Evolutionary conservation across 2,888 invertebrate genomes (phyloP), one percentile per base, ranked within the genome.

Genomic region (Ophion obscuratus): DNA sequence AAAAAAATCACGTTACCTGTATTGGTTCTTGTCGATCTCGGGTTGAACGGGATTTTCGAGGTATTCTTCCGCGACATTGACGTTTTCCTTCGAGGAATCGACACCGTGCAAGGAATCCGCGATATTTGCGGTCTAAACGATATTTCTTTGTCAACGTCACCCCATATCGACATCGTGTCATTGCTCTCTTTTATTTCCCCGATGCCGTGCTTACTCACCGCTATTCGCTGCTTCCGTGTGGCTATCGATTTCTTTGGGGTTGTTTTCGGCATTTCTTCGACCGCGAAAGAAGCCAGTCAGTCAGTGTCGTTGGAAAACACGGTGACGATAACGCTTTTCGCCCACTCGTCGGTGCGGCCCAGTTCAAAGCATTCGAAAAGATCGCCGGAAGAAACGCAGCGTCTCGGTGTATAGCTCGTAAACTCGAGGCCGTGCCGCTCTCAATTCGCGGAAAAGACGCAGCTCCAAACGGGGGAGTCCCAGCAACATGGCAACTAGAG

Each of bases 1-100:
- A 31, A 31, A 31, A 31, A 31, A 31, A 31, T 31, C 31, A 31
- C 31, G 31, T 7, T 62, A 97, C 97, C 96, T 97, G 92, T 97
- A 97, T 79, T 96, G 94, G 92, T 97, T 97, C 92, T 96, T 96
- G 94, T 97, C 97, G 88, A 96, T 96, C 75, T 95, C 95, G 70
- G 97, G 97, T 94, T 97, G 97, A 64, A 95, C 95, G 10, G 97
- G 97, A 88, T 95, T 94, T 3, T 92, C 90, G 17, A 94, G 88
- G 81, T 93, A 92, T 20, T 89, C 87, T n/a, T 90, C 87, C 36
- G 87, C 86, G 6, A 67, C 17, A 10, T 81, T 47, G 59, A 66
- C 14, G 53, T 20, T 31, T 7, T 40, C 36, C 20, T 0, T 27
- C 14, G 17, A 2, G 44, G 9, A 44, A 2, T 6, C 24, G 24